These are phyloP conservation scores for Drosophila prosaltans DNA, from an alignment of 1,140 invertebrate species.

Conservation along the genomic window DNA sequence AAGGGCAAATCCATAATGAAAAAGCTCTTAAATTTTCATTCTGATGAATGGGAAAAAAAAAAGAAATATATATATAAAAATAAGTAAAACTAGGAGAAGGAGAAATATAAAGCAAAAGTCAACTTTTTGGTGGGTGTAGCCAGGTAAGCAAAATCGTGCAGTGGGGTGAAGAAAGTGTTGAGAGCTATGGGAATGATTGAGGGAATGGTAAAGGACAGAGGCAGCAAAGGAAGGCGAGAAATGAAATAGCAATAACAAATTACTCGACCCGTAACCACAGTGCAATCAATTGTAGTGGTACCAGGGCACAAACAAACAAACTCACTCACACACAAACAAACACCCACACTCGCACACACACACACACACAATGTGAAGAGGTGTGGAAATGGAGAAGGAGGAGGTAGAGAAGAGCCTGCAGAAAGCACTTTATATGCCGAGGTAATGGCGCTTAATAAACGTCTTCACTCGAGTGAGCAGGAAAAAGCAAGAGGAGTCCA, in stretches of 20 bases:
- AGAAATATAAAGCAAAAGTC: not conserved
- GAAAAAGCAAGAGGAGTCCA: conserved; percentile 10
- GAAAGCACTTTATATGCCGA: conserved; percentile 75
- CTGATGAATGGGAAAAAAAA: conserved; percentile 37
- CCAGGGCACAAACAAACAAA: conserved; percentile 49
- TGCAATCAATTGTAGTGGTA: conserved; percentile 75
- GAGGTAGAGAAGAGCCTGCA: conserved; percentile 34
- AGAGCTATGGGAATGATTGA: conserved; percentile 26
- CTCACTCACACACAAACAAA: conserved; percentile 14
- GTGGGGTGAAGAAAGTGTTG: conserved; percentile 25
- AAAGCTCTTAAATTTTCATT: conserved; percentile 73
- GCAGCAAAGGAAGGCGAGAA: conserved; percentile 6
- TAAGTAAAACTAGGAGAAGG: not conserved
- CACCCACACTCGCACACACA: conserved; percentile 4
- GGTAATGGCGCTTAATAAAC: conserved; percentile 77
- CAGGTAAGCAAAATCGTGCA: not conserved
- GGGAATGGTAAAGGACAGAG: not conserved
- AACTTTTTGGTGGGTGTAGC: conserved; percentile 4
- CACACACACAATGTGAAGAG: not conserved
- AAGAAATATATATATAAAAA: conserved; percentile 3
- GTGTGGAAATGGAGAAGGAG: conserved; percentile 1
- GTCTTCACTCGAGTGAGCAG: conserved; percentile 70
- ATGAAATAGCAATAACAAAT: conserved; percentile 56
- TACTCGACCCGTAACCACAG: conserved; percentile 70
- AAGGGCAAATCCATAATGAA: conserved; percentile 63